Evolutionary conservation across 1,140 invertebrate genomes (phyloP).

Genomic region (Drosophila subpulchrella): DNA sequence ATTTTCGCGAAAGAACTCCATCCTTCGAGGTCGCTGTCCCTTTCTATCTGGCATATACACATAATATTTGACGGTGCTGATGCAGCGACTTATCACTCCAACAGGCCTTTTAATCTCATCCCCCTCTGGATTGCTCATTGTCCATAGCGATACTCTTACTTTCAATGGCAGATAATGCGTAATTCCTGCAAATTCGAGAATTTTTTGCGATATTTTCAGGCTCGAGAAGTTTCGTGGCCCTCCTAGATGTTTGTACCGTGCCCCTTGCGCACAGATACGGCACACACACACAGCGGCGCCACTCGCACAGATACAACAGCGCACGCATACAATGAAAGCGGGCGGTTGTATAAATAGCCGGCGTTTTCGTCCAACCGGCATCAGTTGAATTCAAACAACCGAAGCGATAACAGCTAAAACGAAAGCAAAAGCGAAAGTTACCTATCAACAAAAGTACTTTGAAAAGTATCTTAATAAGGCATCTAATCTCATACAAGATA

Average conservation of each 20-base stretch:
- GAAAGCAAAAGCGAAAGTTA: not conserved
- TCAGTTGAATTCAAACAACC: constrained; percentile 62
- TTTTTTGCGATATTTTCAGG: constrained; percentile 38
- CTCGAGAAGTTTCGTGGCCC: constrained; percentile 50
- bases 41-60: constrained; percentile 4
- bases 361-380: constrained; percentile 20
- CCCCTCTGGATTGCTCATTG: constrained; percentile 12
- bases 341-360: constrained; percentile 63
- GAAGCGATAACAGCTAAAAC: constrained; percentile 39
- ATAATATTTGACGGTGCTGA: constrained; percentile 10
- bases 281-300: not conserved
- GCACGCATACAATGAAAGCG: constrained; percentile 16
- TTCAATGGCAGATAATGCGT: constrained; percentile 47
- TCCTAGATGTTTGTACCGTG: constrained; percentile 11
- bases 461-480: not conserved
- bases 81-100: constrained; percentile 24
- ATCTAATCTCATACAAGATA: no score
- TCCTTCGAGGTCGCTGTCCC: not conserved
- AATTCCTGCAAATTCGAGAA: constrained; percentile 62
- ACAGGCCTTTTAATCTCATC: constrained; percentile 3
- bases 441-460: not conserved
- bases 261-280: constrained; percentile 11
- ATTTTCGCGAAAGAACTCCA: constrained; percentile 25
- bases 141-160: constrained; percentile 40
- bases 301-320: constrained; percentile 8